Percentiles rank a stretch among this genome's conserved stretches.
Conservation (phyloP, 1,140 invertebrate genomes). For the Drosophila nigrodunni region DNA sequence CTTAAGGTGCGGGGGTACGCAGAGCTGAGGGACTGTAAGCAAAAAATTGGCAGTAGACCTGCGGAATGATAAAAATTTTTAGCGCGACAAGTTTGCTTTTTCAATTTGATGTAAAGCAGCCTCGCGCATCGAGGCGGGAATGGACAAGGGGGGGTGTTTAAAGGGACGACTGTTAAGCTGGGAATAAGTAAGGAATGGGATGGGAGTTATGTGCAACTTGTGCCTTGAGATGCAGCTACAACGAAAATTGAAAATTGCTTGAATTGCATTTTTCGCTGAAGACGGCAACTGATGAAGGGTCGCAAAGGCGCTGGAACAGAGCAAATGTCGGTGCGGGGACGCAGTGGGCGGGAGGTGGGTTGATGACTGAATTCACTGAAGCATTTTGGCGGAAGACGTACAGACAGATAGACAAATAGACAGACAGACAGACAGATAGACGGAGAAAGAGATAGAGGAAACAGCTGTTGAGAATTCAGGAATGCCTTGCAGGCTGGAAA, state of each 20-base stretch:
- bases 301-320: slow-evolving; percentile 6
- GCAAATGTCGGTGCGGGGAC: background rate
- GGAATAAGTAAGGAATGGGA: background rate
- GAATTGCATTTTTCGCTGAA: slow-evolving; percentile 67
- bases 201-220: slow-evolving; percentile 19
- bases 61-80: slow-evolving; percentile 57
- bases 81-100: slow-evolving; percentile 65
- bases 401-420: slow-evolving; percentile 5
- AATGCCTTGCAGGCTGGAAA: slow-evolving; percentile 20
- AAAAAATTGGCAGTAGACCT: slow-evolving; percentile 61
- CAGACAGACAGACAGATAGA: background rate
- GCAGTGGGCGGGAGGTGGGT: slow-evolving; percentile 21
- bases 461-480: slow-evolving; percentile 8
- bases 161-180: background rate
- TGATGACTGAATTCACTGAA: slow-evolving; percentile 22
- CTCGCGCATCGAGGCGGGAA: slow-evolving; percentile 20
- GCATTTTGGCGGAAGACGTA: slow-evolving; percentile 20
- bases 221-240: slow-evolving; percentile 41
- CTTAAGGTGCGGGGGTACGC: background rate
- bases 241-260: slow-evolving; percentile 78
- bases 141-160: background rate
- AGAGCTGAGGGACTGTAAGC: slow-evolving; percentile 23
- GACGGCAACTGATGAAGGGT: slow-evolving; percentile 32
- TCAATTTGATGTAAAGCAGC: slow-evolving; percentile 63
- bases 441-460: background rate